A percentile compares a stretch with the other conserved stretches of the same genome.
phyloP scores from a whole-genome alignment of 2,113 vertebrate species.

The Peromyscus maniculatus region DNA sequence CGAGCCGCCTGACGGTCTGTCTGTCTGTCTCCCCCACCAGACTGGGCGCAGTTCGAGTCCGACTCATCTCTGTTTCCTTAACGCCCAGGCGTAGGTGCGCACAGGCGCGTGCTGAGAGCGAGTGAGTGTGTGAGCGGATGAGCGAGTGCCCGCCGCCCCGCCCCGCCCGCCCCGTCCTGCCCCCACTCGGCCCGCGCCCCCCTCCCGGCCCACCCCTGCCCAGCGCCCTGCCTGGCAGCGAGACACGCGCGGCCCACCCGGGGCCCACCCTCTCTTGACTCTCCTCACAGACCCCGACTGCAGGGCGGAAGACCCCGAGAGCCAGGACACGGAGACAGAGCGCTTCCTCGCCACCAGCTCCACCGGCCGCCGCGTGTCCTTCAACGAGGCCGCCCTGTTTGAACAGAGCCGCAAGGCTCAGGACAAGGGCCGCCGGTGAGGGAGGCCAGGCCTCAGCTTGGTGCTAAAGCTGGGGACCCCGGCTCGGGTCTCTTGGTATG shows the following conservation, averaged over 20 bases:
- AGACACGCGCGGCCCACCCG: slow-evolving; percentile 28
- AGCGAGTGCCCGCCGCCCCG: slow-evolving; percentile 68
- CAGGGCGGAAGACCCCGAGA: slow-evolving; percentile 94
- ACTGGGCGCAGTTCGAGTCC: slow-evolving; percentile 81
- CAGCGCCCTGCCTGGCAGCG: background rate
- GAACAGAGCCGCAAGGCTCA: slow-evolving; percentile 95
- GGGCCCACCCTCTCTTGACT: slow-evolving; percentile 76
- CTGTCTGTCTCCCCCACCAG: slow-evolving; percentile 84
- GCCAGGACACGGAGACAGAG: slow-evolving; percentile 93
- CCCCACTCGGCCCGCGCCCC: slow-evolving; percentile 23
- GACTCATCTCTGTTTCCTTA: slow-evolving; percentile 83
- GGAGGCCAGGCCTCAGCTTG: background rate
- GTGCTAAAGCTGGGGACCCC: background rate
- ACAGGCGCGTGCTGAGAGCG: slow-evolving; percentile 78
- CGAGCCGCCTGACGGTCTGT: slow-evolving; percentile 78
- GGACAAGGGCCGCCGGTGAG: slow-evolving; percentile 97
- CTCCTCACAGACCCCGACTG: slow-evolving; percentile 93
- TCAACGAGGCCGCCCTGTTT: slow-evolving; percentile 97
- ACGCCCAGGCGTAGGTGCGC: slow-evolving; percentile 81
- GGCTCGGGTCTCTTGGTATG: background rate
- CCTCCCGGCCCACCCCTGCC: background rate
- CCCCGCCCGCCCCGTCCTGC: slow-evolving; percentile 1
- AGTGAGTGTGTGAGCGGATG: slow-evolving; percentile 78
- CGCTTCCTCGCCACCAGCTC: slow-evolving; percentile 94
- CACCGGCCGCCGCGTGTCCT: slow-evolving; percentile 95